Evolutionary conservation across 2,888 invertebrate species (phyloP).

Genomic region (Nomada hirtipes): DNA sequence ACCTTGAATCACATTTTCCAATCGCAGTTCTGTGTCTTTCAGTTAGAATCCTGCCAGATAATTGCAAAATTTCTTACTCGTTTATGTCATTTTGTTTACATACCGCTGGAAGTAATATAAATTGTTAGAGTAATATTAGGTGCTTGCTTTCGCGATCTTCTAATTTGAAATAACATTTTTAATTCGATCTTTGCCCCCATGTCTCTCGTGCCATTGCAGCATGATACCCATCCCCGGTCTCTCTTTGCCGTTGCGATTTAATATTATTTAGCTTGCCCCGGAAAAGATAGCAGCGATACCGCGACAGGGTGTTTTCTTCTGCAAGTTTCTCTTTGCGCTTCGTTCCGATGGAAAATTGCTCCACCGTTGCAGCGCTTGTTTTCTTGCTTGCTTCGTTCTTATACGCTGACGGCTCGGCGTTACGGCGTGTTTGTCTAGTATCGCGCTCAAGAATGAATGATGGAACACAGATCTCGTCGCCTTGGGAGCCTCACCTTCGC

Average conservation of each 20-base stretch:
- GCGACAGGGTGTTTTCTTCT: not conserved
- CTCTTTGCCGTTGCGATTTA: not conserved
- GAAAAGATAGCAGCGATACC: not conserved
- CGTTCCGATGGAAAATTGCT: not conserved
- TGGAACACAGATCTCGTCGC: no score
- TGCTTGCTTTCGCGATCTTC: slow-evolving; percentile 4
- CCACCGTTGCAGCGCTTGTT: not conserved
- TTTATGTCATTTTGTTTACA: no score
- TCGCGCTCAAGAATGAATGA: no score
- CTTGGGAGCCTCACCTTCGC: no score
- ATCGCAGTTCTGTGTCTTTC: no score
- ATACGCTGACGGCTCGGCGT: not conserved
- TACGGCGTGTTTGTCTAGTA: no score
- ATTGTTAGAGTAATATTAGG: no score
- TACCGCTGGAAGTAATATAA: no score
- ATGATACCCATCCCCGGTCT: not conserved
- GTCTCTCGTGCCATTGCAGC: not conserved
- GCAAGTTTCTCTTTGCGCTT: not conserved
- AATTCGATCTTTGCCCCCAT: not conserved
- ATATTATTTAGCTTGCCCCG: slow-evolving; percentile 15
- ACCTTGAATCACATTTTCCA: no score
- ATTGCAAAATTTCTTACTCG: no score
- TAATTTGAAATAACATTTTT: slow-evolving; percentile 16
- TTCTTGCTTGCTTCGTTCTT: not conserved
- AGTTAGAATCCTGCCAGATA: no score